Base-by-base conservation (phyloP, 2,888 invertebrate species). In the Dasysyrphus albostriatus region DNA sequence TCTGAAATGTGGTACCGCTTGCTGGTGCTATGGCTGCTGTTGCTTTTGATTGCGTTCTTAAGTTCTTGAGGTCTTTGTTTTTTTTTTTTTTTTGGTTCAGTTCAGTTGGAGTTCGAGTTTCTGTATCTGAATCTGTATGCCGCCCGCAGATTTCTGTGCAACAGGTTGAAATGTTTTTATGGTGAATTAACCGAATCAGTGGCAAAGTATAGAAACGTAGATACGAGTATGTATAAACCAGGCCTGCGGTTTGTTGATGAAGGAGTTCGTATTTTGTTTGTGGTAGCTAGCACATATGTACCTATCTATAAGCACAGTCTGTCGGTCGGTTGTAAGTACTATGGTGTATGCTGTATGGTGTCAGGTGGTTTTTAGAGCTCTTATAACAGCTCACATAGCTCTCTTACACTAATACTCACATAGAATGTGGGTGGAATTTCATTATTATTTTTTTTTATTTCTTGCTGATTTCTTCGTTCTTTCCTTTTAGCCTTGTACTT, bases 91-190 rank as follows among this genome's bases (percentile, higher is more conserved):
- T 67, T 39, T 47, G 44, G 44, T 44, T 44, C 44, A n/a, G 3
- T 47, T 47, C 47, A 16, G 47, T 44, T n/a, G 8, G 44, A 44
- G 44, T 47, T 47, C 47, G 47, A 47, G 47, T 84, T 73, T 83
- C 79, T 80, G 51, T 72, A 70, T 65, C 47, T 44, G 63, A 32
- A 32, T 65, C 16, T 67, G 10, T 69, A 24, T 72, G 70, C 61
- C 54, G 74, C 69, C 83, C 70, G 78, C 83, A 83, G 87, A 87
- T 78, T 82, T 87, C 83, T 42, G 65, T 47, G 87, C 87, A 87
- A 87, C 87, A 87, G 87, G 87, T 87, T 87, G 87, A 87, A 87
- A 61, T 72, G 87, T 82, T 87, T 87, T 87, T 78, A 87, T 83
- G 87, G 87, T 65, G 87, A 87, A 87, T 87, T 87, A 87, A 75